Evolutionary conservation across 1,140 invertebrate genomes (phyloP).

Genomic region (Drosophila tristis): DNA sequence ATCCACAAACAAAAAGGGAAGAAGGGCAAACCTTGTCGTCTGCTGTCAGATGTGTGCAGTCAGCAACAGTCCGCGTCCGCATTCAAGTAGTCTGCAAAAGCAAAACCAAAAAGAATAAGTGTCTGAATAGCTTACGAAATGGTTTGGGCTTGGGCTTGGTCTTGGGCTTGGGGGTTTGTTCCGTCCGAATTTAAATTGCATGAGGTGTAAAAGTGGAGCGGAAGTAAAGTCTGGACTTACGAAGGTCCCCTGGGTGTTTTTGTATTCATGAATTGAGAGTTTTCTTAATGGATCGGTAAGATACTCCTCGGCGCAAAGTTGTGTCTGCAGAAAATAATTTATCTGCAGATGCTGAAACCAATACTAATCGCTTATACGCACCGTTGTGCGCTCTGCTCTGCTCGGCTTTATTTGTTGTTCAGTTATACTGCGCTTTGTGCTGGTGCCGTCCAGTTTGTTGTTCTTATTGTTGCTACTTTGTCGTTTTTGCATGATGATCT

Average conservation of each 20-base stretch:
- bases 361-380: conserved; percentile 70
- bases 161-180: neutral
- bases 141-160: neutral
- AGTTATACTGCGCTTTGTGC: conserved; percentile 1
- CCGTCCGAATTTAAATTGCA: conserved; percentile 39
- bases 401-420: conserved; percentile 32
- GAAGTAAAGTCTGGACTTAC: conserved; percentile 32
- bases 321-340: neutral
- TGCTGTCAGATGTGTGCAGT: neutral
- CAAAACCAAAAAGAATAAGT: neutral
- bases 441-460: conserved; percentile 9
- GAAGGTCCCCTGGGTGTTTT: conserved; percentile 11
- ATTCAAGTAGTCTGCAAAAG: too few species aligned
- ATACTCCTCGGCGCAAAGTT: conserved; percentile 5
- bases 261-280: conserved; percentile 24
- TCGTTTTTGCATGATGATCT: conserved; percentile 29
- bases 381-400: conserved; percentile 53
- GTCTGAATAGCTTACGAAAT: conserved; percentile 14
- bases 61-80: too few species aligned
- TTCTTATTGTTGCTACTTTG: conserved; percentile 28
- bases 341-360: conserved; percentile 44
- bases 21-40: conserved; percentile 32
- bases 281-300: conserved; percentile 54
- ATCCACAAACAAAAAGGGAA: neutral
- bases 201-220: conserved; percentile 29